Percentiles rank a stretch among this genome's conserved stretches.
Evolutionary conservation across 2,888 invertebrate genomes (phyloP).

Genomic region (Watsonalla binaria): DNA sequence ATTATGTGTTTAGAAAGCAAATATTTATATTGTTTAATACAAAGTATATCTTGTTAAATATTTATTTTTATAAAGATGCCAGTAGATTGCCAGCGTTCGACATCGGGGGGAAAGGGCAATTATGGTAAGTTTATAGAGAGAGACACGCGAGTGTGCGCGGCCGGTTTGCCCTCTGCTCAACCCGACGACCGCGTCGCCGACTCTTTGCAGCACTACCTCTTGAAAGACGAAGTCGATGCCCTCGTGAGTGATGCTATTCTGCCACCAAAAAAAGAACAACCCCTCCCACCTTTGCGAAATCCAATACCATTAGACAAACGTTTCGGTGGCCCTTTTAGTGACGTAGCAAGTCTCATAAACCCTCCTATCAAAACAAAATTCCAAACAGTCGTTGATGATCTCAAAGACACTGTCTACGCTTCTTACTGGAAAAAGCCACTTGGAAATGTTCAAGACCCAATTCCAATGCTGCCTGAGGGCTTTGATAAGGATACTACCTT

Average conservation of each 20-base stretch:
- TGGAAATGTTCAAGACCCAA: constrained; percentile 43
- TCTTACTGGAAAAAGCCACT: constrained; percentile 61
- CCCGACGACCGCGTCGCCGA: constrained; percentile 39
- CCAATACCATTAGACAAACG: constrained; percentile 48
- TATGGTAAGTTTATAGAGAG: constrained; percentile 56
- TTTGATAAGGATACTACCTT: constrained; percentile 50
- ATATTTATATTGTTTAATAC: not conserved
- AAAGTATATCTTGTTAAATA: constrained; percentile 1
- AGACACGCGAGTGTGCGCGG: constrained; percentile 55
- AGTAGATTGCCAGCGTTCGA: constrained; percentile 45
- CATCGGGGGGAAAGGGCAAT: constrained; percentile 64
- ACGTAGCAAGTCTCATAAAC: constrained; percentile 41
- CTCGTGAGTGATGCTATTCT: constrained; percentile 53
- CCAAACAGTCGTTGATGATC: constrained; percentile 48
- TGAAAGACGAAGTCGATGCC: constrained; percentile 60
- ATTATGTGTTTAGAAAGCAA: not conserved
- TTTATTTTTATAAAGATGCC: constrained; percentile 34
- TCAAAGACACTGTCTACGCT: constrained; percentile 52
- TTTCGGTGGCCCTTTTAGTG: constrained; percentile 38
- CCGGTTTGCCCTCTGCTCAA: constrained; percentile 55
- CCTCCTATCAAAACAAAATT: constrained; percentile 57
- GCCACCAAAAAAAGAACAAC: constrained; percentile 41
- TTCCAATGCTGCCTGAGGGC: constrained; percentile 61
- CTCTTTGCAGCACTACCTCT: constrained; percentile 48
- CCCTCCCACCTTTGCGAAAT: constrained; percentile 45